Evolutionary conservation across 2,113 vertebrate species (phyloP).

Genomic region (Lophochroa leadbeateri): DNA sequence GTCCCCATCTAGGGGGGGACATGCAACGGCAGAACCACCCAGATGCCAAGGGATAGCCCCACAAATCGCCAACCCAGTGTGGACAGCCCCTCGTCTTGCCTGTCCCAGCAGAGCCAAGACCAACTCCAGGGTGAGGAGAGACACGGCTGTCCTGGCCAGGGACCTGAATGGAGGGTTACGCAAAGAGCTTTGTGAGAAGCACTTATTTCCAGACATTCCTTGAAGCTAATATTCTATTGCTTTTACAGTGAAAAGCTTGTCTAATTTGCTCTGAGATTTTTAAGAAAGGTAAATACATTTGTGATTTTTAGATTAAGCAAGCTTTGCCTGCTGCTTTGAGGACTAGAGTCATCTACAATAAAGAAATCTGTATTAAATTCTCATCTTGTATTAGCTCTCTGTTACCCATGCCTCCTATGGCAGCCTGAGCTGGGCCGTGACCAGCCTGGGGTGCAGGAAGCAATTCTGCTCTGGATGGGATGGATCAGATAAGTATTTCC

Average conservation of each 20-base stretch:
- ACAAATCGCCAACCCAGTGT: fast-evolving
- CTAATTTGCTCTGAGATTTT: neutral
- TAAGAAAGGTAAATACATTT: neutral
- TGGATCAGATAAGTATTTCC: neutral
- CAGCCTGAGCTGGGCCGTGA: neutral
- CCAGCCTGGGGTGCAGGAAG: neutral
- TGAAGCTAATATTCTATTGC: fast-evolving
- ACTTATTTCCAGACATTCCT: neutral
- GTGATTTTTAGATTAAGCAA: neutral
- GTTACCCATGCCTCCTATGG: fast-evolving
- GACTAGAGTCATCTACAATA: neutral
- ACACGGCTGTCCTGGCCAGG: neutral
- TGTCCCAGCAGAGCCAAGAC: neutral
- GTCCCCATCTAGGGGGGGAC: fast-evolving
- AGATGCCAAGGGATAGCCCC: neutral
- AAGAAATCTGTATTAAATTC: neutral
- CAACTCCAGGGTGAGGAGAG: fast-evolving
- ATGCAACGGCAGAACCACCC: neutral
- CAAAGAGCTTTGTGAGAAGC: fast-evolving
- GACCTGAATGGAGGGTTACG: neutral
- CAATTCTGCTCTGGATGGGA: neutral
- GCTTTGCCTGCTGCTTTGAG: neutral
- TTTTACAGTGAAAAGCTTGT: fast-evolving
- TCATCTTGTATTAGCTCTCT: neutral
- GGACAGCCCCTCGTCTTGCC: neutral